A percentile compares a stretch with the other conserved stretches of the same genome.
Conservation (phyloP, 2,113 vertebrate species). For the Spea multiplicata region DNA sequence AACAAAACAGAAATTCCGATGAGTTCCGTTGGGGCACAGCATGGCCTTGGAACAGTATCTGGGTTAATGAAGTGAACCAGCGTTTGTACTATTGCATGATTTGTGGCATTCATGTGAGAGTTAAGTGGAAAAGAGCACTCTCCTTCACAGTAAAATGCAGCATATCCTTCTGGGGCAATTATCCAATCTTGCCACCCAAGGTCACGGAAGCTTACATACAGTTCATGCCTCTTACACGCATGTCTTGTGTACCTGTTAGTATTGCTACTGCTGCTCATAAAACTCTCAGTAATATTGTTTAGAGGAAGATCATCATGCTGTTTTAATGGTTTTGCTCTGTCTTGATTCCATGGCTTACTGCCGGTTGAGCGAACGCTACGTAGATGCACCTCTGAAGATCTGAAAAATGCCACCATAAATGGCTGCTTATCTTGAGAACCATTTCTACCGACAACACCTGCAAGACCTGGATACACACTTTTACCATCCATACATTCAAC, state of each 20-base stretch:
- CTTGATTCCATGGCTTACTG: conserved; percentile 11
- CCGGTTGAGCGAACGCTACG: conserved; percentile 27
- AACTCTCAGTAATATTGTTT: conserved; percentile 10
- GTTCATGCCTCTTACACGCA: conserved; percentile 38
- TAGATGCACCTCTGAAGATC: conserved; percentile 12
- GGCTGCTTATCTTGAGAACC: conserved; percentile 39
- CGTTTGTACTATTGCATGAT: conserved; percentile 46
- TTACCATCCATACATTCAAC: conserved; percentile 13
- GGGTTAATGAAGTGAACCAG: conserved; percentile 49
- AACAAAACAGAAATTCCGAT: conserved; percentile 48
- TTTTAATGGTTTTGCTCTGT: conserved; percentile 2
- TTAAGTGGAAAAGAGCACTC: conserved; percentile 46
- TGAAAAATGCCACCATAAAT: conserved; percentile 43
- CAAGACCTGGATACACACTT: conserved; percentile 20
- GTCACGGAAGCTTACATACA: conserved; percentile 43
- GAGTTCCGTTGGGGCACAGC: conserved; percentile 49
- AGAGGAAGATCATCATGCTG: conserved; percentile 13
- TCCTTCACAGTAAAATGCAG: conserved; percentile 44
- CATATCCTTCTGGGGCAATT: conserved; percentile 46
- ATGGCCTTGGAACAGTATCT: conserved; percentile 48
- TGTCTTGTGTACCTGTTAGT: conserved; percentile 1
- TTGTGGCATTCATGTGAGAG: conserved; percentile 47
- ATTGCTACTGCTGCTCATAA: neutral
- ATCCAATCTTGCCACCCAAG: conserved; percentile 49
- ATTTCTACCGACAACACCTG: conserved; percentile 17